Base-by-base conservation (phyloP, 2,888 invertebrate genomes). In the Eupeodes luniger region DNA sequence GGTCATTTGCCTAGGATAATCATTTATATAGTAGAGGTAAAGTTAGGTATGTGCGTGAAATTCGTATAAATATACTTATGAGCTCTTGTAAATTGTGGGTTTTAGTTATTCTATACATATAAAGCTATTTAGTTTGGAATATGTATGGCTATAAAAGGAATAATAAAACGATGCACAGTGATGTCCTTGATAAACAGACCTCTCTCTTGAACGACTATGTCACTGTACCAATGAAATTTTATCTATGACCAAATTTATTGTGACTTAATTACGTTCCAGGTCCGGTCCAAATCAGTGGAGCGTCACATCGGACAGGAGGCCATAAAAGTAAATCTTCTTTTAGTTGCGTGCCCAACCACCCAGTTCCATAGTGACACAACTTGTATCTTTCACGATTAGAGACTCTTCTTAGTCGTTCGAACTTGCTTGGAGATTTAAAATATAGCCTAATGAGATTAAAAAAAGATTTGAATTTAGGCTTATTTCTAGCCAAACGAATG, bases 271-370 rank as follows among this genome's bases (percentile, higher is more conserved):
- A 81, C 81, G 81, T 75, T 62, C 19, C 19, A 55, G 69, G 69
- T 75, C 55, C 78, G 74, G 78, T 49, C 66, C 66, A 49, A 47
- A 86, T 78, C 81, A 78, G 19, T 79, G 64, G 78, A 81, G 74
- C 81, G 62, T 79, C 51, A 53, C 49, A 81, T 78, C 81, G 61
- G 85, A 82, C 79, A 75, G 55, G 62, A 27, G 67, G 34, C 64
- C 78, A 78, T 86, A 82, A 86, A 86, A 86, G 83, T 87, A 87
- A 87, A 87, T 87, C 86, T 44, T 85, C 83, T 61, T 27, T 80
- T 66, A 83, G 76, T 70, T 83, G 82, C 76, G 83, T 86, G 86
- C 19, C 79, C 61, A 57, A 5, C 79, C 40, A 40, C 40, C 40
- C 6, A 78, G 49, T 76, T 81, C 70, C 27, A 27, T 27, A 27